Evolutionary conservation across 2,888 invertebrate genomes (phyloP), one percentile per base, ranked within the genome.

Genomic region (Ophion ventricosus): DNA sequence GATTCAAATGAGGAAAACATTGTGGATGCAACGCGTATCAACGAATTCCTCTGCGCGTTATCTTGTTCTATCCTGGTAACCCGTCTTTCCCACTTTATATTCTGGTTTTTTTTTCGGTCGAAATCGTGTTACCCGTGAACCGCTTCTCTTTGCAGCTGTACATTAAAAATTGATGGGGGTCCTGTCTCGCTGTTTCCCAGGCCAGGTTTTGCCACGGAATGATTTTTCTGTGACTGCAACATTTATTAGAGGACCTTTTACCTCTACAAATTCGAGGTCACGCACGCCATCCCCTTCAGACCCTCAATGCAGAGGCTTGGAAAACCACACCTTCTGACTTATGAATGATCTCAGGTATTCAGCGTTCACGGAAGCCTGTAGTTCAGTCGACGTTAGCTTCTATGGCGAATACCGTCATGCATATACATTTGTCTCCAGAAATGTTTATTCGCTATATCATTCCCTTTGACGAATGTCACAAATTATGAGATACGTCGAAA

Each of bases 251-350:
- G 59, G n/a, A n/a, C 73, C 74, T 26, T 67, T 63, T 43, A 76
- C 72, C 78, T 76, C 49, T 66, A 67, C 70, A 64, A 79, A 83
- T 83, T 83, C 70, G 83, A 70, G 74, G 74, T 75, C 83, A 83
- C 74, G 70, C 79, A 64, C 75, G 75, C 67, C n/a, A 66, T 72
- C 63, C 23, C 23, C 25, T 49, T 17, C 49, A 74, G 66, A 61
- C 70, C 29, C 57, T 59, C 7, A 23, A 29, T 40, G 40, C 61
- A 23, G 63, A n/a, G 29, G 54, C 43, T 63, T 75, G 59, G 70
- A 10, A 10, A 70, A 74, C 69, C 63, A 20, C 61, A 73, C 40
- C 66, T 43, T 76, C 76, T 76, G 67, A 83, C 76, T 70, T 83
- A 83, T 80, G 83, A 79, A 83, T 80, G 74, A 64, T 26, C 79